phyloP scores from a whole-genome alignment of 2,113 vertebrate genomes.

The Rattus rattus region DNA sequence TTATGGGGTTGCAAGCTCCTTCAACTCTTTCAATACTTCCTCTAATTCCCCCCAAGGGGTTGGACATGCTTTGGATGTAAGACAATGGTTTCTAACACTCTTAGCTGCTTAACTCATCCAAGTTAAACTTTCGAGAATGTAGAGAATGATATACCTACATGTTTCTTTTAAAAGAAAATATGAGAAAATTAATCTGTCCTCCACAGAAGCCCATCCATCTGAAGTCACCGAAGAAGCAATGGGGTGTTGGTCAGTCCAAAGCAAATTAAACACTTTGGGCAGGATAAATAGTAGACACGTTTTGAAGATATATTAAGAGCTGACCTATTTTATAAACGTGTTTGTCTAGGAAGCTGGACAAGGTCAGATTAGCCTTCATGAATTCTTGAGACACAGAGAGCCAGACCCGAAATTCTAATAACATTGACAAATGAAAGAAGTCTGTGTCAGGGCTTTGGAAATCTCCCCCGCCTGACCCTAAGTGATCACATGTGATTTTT shows the following conservation, averaged over 20 bases:
- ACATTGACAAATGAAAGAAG: background rate
- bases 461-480: background rate
- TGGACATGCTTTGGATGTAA: background rate
- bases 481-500: background rate
- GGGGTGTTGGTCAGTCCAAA: background rate
- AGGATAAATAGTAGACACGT: background rate
- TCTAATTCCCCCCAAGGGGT: no score
- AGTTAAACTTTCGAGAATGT: background rate
- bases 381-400: background rate
- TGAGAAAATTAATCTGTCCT: background rate
- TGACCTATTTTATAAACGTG: background rate
- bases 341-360: background rate
- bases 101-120: background rate
- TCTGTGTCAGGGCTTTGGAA: no score
- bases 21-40: no score
- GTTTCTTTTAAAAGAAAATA: background rate
- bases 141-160: background rate
- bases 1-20: no score
- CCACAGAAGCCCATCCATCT: background rate
- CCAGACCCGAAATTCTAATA: background rate
- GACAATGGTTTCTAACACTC: background rate
- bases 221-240: background rate
- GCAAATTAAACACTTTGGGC: background rate
- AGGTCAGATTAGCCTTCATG: background rate
- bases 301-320: conserved; percentile 6